Evolutionary conservation across 2,888 invertebrate species (phyloP).

Genomic region (Dolichopus griseipennis): DNA sequence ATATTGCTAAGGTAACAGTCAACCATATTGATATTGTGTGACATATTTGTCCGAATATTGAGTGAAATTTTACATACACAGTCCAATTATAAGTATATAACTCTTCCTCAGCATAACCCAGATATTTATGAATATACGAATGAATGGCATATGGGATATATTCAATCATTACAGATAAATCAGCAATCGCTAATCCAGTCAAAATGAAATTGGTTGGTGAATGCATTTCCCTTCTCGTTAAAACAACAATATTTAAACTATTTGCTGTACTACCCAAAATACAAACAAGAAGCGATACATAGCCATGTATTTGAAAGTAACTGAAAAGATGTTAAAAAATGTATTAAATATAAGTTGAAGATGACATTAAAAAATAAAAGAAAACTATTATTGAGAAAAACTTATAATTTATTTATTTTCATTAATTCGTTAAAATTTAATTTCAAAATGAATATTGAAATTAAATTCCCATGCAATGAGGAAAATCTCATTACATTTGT

Average conservation of each 20-base stretch:
- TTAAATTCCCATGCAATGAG: too few species aligned
- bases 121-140: slow-evolving; percentile 55
- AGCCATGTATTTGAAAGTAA: slow-evolving; percentile 72
- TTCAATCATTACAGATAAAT: slow-evolving; percentile 88
- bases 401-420: too few species aligned
- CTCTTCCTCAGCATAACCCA: slow-evolving; percentile 44
- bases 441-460: too few species aligned
- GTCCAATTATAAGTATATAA: slow-evolving; percentile 66
- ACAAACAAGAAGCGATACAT: slow-evolving; percentile 77
- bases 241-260: slow-evolving; percentile 81
- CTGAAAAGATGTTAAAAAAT: too few species aligned
- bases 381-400: too few species aligned
- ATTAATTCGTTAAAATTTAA: too few species aligned
- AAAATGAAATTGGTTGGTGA: slow-evolving; percentile 88
- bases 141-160: slow-evolving; percentile 85
- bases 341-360: too few species aligned
- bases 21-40: slow-evolving; percentile 90
- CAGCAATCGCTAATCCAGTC: slow-evolving; percentile 82
- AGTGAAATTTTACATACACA: slow-evolving; percentile 80
- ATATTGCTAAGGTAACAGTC: slow-evolving; percentile 85
- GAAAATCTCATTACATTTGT: too few species aligned
- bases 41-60: slow-evolving; percentile 77
- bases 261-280: slow-evolving; percentile 84
- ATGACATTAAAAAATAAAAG: too few species aligned
- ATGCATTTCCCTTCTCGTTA: slow-evolving; percentile 81